Conservation (phyloP, 2,888 invertebrate species). For the Oscheius myriophilus region DNA sequence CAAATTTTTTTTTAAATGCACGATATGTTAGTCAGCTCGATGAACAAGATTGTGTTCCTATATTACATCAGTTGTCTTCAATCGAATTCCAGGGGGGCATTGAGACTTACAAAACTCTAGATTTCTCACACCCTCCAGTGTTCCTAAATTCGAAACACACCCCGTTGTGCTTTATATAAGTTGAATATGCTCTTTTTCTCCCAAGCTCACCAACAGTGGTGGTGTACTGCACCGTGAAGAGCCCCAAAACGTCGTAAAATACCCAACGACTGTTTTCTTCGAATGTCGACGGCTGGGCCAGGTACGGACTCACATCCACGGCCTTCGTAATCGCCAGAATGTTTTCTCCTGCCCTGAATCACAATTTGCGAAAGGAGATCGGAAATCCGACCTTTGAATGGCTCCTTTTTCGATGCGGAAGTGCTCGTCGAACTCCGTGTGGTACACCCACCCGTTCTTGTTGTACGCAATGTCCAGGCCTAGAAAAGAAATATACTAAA, state of each 20-base stretch:
- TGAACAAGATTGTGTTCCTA: too few relatives aligned
- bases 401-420: constrained; percentile 81
- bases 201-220: constrained; percentile 70
- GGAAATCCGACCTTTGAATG: constrained; percentile 78
- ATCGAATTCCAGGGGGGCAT: too few relatives aligned
- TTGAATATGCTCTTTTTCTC: too few relatives aligned
- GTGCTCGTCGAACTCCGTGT: constrained; percentile 82
- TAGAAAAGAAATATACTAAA: constrained; percentile 67
- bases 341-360: constrained; percentile 77
- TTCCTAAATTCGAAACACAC: too few relatives aligned
- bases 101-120: too few relatives aligned
- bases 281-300: constrained; percentile 74
- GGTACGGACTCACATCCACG: constrained; percentile 63
- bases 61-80: too few relatives aligned
- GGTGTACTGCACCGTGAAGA: constrained; percentile 78
- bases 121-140: too few relatives aligned
- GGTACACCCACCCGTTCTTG: constrained; percentile 90
- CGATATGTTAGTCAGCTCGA: too few relatives aligned
- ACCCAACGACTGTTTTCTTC: constrained; percentile 74
- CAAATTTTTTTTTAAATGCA: too few relatives aligned
- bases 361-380: background rate
- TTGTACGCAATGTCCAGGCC: constrained; percentile 92
- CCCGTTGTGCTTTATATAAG: too few relatives aligned
- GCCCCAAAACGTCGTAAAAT: constrained; percentile 85
- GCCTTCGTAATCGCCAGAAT: constrained; percentile 79